Evolutionary conservation across 2,797 vertebrate genomes (phyloP), one percentile per base, ranked within the genome.

Genomic region (Melanitta fusca): DNA sequence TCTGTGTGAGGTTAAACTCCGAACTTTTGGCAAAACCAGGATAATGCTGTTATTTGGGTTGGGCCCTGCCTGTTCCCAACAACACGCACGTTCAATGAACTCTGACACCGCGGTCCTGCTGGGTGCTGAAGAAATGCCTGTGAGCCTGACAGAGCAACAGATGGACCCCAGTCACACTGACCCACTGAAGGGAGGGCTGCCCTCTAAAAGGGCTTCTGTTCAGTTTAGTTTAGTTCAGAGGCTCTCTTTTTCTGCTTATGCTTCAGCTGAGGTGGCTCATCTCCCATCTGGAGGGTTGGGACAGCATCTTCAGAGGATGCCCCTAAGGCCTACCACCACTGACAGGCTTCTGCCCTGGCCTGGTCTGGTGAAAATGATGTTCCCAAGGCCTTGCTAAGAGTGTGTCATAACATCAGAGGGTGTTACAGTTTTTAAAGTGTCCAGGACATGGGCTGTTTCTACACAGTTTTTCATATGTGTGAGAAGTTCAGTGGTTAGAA

Each of bases 111-210:
- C 36, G 34, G 43, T 28, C 22, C 6, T 8, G 32, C 22, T 21
- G 57, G 43, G 11, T 13, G 28, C n/a, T 53, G 70, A 41, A 53
- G 49, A 70, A 69, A 20, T 10, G 2, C 49, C 8, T 1, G 4
- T 22, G 8, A 13, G 36, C 24, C 28, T 53, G 25, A 11, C 19
- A 32, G 53, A 28, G 34, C 25, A 36, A 22, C 16, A 13, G 34
- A 12, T 5, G 15, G 45, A 34, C 15, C 32, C 15, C 13, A 16
- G 39, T n/a, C 2, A 0, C 10, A 2, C 5, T 24, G 17, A 20
- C 15, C 34, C n/a, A 47, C 62, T 57, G 49, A 51, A 61, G 24
- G 19, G 22, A 25, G 28, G 28, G 28, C 14, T 45, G 58, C 25
- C 28, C 4, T 58, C 38, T 38, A 24, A 43, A 45, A 58, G 41